Conservation (phyloP, 2,797 vertebrate genomes). For the Lophotriccus pileatus region DNA sequence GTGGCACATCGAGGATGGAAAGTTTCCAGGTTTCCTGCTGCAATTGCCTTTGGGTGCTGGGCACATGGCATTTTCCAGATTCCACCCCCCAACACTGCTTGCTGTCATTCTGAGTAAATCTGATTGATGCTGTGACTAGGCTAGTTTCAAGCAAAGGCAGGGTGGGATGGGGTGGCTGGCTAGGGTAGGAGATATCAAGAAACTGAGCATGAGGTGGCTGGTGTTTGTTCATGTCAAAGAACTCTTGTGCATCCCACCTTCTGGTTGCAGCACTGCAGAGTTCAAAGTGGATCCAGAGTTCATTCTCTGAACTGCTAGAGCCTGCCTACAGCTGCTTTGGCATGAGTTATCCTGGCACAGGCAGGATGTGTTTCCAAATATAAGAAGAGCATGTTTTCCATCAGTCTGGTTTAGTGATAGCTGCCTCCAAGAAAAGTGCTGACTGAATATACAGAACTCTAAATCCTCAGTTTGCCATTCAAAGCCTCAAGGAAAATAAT, state of each 20-base stretch:
- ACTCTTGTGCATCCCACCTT: neutral
- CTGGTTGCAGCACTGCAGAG: neutral
- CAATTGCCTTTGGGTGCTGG: neutral
- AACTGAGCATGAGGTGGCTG: neutral
- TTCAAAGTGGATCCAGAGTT: too few relatives aligned
- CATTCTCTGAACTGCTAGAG: neutral
- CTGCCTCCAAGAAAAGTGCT: neutral
- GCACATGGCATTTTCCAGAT: neutral
- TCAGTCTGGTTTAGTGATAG: neutral
- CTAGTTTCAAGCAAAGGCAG: neutral
- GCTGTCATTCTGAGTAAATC: neutral
- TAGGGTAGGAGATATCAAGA: neutral
- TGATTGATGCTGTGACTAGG: neutral
- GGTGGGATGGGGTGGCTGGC: neutral
- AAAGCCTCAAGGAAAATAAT: conserved; percentile 29
- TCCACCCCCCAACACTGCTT: neutral
- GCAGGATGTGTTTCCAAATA: fast-evolving
- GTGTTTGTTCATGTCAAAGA: fast-evolving
- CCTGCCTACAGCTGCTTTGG: neutral
- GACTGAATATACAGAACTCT: neutral
- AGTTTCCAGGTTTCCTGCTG: neutral
- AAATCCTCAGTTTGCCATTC: neutral
- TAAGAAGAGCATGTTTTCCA: neutral
- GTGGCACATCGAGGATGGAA: fast-evolving
- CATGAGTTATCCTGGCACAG: neutral